Evolutionary conservation across 2,888 invertebrate genomes (phyloP).

Genomic region (Aelia acuminata): DNA sequence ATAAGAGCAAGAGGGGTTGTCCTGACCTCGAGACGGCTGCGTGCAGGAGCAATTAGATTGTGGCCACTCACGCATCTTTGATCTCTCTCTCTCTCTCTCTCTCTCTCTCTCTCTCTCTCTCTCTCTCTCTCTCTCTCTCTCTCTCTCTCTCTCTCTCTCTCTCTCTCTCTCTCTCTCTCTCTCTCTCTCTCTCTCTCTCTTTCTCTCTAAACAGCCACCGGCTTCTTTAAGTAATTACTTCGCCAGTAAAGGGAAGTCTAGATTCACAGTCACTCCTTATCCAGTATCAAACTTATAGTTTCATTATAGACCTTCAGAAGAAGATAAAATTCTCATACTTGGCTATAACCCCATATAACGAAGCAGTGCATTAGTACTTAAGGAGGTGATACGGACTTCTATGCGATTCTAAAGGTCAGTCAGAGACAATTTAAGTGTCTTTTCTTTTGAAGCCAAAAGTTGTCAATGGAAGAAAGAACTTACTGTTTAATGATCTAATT

Average conservation of each 20-base stretch:
- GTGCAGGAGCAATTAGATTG: slow-evolving; percentile 23
- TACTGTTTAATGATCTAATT: too few relatives aligned
- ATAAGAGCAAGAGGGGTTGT: slow-evolving; percentile 14
- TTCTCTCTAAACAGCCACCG: not conserved
- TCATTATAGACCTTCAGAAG: too few relatives aligned
- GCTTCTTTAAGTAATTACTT: not conserved
- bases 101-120: too few relatives aligned
- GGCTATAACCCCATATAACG: not conserved
- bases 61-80: slow-evolving; percentile 20
- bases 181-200: too few relatives aligned
- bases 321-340: not conserved
- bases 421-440: too few relatives aligned
- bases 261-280: not conserved
- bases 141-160: too few relatives aligned
- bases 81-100: not conserved
- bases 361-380: not conserved
- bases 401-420: not conserved
- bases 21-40: slow-evolving; percentile 41
- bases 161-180: too few relatives aligned
- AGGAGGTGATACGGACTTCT: not conserved
- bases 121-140: not conserved
- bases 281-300: not conserved
- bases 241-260: not conserved
- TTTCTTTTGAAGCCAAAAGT: too few relatives aligned
- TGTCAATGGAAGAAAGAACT: too few relatives aligned